phyloP scores from a whole-genome alignment of 2,797 vertebrate genomes.

The Triplophysa yarkandensis region DNA sequence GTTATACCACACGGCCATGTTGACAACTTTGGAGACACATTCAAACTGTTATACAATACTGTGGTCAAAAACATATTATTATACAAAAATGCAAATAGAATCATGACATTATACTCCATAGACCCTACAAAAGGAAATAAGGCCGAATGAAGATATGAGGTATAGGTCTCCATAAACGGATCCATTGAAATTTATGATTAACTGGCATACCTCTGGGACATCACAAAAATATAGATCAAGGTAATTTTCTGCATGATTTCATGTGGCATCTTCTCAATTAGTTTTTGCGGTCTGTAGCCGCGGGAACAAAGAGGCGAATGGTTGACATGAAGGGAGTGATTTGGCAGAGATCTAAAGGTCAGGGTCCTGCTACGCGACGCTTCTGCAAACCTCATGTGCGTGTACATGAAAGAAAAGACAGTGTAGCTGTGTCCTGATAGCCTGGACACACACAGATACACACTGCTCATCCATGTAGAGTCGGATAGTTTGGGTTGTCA shows the following conservation, averaged over 20 bases:
- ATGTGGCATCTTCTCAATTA: slow-evolving; percentile 82
- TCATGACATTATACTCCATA: neutral
- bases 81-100: neutral
- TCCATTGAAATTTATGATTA: slow-evolving; percentile 58
- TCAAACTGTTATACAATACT: neutral
- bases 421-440: neutral
- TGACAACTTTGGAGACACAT: neutral
- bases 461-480: slow-evolving; percentile 18
- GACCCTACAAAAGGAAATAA: slow-evolving; percentile 16
- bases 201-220: slow-evolving; percentile 72
- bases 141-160: neutral
- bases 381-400: slow-evolving; percentile 23
- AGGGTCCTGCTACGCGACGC: slow-evolving; percentile 44
- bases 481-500: neutral
- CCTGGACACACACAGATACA: slow-evolving; percentile 25
- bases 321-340: slow-evolving; percentile 56
- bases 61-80: neutral
- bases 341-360: slow-evolving; percentile 60
- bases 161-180: slow-evolving; percentile 17
- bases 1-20: no score
- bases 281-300: slow-evolving; percentile 75
- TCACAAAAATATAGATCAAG: slow-evolving; percentile 74
- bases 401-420: slow-evolving; percentile 1
- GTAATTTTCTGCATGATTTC: slow-evolving; percentile 86
- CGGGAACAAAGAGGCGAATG: slow-evolving; percentile 63